These are phyloP conservation scores for Fratercula arctica DNA, from an alignment of 2,797 vertebrate genomes.

Conservation along the genomic window DNA sequence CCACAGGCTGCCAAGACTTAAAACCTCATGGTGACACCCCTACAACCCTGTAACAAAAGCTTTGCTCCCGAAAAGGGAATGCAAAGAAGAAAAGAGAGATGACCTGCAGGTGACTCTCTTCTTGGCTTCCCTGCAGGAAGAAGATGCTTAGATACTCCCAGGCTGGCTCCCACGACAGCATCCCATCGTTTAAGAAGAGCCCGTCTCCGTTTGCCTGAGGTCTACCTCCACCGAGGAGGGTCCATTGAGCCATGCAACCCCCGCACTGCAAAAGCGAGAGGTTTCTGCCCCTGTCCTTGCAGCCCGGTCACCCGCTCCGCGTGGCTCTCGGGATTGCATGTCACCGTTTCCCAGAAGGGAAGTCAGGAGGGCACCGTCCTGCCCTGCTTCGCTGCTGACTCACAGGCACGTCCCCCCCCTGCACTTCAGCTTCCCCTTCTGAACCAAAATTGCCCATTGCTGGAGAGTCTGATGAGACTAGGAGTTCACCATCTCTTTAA, in stretches of 20 bases:
- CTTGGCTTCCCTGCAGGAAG: not conserved
- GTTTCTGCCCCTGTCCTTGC: not conserved
- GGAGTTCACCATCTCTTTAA: not conserved
- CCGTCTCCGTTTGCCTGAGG: accelerated
- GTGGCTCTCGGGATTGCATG: not conserved
- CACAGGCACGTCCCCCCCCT: not conserved
- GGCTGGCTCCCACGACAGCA: not conserved
- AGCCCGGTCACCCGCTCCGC: not conserved
- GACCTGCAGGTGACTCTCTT: not conserved
- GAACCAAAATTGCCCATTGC: not conserved
- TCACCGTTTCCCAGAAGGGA: not conserved
- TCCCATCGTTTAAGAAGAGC: not conserved
- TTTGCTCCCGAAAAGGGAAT: not conserved
- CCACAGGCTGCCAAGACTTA: not conserved
- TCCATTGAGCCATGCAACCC: not conserved
- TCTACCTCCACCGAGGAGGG: accelerated
- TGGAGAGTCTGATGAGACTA: not conserved
- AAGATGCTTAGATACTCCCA: not conserved
- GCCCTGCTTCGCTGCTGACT: not conserved
- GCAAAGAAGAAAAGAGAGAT: not conserved
- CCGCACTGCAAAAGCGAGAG: not conserved
- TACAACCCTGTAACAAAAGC: not conserved
- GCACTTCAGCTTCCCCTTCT: not conserved
- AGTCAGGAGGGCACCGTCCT: not conserved
- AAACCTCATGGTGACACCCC: not conserved